Evolutionary conservation across 2,113 vertebrate genomes (phyloP).

Genomic region (Silurus asotus): DNA sequence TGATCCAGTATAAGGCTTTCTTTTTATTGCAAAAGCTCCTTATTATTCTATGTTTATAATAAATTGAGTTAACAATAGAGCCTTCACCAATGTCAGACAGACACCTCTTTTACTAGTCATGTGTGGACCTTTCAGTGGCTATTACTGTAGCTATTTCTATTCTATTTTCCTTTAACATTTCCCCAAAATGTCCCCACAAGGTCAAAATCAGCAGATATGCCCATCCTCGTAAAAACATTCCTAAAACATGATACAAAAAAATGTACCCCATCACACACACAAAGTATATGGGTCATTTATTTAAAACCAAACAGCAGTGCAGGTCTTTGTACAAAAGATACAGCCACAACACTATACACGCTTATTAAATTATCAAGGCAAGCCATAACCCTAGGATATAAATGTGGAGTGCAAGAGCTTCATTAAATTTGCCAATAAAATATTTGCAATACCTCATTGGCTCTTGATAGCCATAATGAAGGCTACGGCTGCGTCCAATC

Average conservation of each 20-base stretch:
- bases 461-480: slow-evolving; percentile 74
- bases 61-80: background rate
- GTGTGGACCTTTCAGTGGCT: background rate
- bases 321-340: slow-evolving; percentile 28
- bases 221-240: background rate
- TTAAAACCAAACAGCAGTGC: slow-evolving; percentile 22
- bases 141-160: background rate
- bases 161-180: background rate
- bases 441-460: slow-evolving; percentile 78
- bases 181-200: background rate
- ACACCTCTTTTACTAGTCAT: background rate
- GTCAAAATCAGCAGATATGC: background rate
- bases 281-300: slow-evolving; percentile 18
- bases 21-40: background rate
- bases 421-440: slow-evolving; percentile 78
- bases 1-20: background rate
- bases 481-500: slow-evolving; percentile 72
- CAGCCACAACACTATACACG: slow-evolving; percentile 2
- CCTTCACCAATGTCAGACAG: background rate
- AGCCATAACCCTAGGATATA: slow-evolving; percentile 53
- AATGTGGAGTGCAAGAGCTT: slow-evolving; percentile 66
- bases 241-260: background rate
- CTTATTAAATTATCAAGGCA: slow-evolving; percentile 36
- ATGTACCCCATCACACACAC: background rate
- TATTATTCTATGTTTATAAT: background rate